Percentiles rank a stretch among this genome's conserved stretches.
Evolutionary conservation across 2,888 invertebrate species (phyloP).

Genomic region (Lissocephala sabroskyi): DNA sequence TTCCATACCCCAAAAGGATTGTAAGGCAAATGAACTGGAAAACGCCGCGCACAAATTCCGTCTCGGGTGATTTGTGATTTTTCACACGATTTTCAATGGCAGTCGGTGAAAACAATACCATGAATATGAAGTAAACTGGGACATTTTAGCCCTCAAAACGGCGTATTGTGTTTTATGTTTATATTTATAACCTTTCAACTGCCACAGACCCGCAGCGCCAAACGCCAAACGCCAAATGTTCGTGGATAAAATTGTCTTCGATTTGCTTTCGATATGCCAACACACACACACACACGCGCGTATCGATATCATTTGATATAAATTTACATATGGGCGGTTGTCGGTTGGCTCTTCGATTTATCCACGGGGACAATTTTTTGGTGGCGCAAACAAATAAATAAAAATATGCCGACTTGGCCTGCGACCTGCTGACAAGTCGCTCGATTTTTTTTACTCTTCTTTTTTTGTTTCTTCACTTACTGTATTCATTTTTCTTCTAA

Average conservation of each 20-base stretch:
- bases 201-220: no score
- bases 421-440: neutral
- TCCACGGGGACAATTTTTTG: constrained; percentile 54
- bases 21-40: constrained; percentile 34
- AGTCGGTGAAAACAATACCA: constrained; percentile 21
- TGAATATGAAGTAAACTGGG: constrained; percentile 45
- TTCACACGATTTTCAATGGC: constrained; percentile 20
- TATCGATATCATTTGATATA: neutral
- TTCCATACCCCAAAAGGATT: constrained; percentile 7
- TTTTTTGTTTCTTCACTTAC: neutral
- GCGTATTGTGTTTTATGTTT: constrained; percentile 36
- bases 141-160: constrained; percentile 45
- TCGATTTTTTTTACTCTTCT: neutral
- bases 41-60: constrained; percentile 33
- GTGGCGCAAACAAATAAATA: constrained; percentile 31
- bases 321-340: neutral
- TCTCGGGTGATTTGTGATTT: constrained; percentile 41
- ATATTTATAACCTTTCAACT: constrained; percentile 29
- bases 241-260: no score
- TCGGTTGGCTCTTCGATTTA: constrained; percentile 10
- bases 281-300: constrained; percentile 4
- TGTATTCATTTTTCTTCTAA: neutral
- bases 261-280: constrained; percentile 21
- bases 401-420: constrained; percentile 28
- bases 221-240: no score